Evolutionary conservation across 92 coral and sea anemone genomes (phyloP), one percentile per base, ranked within the genome.

Genomic region (Bergia puertoricense): DNA sequence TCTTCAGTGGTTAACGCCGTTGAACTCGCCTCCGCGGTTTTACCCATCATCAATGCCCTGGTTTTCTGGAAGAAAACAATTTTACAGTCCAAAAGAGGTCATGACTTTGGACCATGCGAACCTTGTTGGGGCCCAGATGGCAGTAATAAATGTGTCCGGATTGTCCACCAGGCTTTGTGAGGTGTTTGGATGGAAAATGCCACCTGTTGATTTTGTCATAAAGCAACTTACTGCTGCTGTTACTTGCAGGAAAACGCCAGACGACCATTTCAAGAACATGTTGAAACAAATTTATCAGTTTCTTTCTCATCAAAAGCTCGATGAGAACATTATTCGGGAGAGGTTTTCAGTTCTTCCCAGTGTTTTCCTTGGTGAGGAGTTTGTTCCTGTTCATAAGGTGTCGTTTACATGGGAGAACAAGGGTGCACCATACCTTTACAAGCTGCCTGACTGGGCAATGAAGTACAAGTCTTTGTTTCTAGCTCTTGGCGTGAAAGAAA

Each of bases 31-130:
- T 39, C 93, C 97, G 8, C 23, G 62, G 5, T 68, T 74, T 8
- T 95, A 95, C 85, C 98, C 98, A n/a, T 2, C 62, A 22, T 85
- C 82, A 41, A 90, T 95, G 93, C 93, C 94, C 3, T 95, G 94
- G 96, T 90, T 79, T 20, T 14, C 86, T 39, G 89, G 80, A 1
- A 48, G 68, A 76, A 74, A 45, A 39, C 66, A n/a, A 0, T 85
- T 95, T 45, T 90, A 77, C 68, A 71, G 18, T 65, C 98, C 98
- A n/a, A 68, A 59, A 40, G 94, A 95, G 39, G 85, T 86, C 16
- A 73, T 41, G 22, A 66, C 93, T 76, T 77, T 54, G 57, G 74
- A 91, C 6, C 81, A 86, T 43, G 93, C 92, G 46, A 71, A 82
- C n/a, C 86, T 93, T 20, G 92, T 89, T 16, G 98, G 98, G 0